A percentile compares a stretch with the other conserved stretches of the same genome.
These are phyloP conservation scores for Cecidostiba fungosa DNA, from an alignment of 2,888 invertebrate genomes.

Conservation along the genomic window DNA sequence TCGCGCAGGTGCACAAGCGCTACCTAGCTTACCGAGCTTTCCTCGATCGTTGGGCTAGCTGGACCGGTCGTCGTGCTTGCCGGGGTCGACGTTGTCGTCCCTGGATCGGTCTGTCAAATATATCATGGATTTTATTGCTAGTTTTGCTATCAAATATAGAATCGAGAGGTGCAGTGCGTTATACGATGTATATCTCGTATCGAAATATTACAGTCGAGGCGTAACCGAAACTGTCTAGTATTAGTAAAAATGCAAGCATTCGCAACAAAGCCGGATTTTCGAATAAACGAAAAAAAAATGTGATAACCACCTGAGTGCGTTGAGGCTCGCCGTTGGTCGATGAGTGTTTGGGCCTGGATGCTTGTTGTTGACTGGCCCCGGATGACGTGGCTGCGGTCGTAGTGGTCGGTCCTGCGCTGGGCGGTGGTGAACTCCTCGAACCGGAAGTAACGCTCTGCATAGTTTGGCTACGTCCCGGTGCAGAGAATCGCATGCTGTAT, in stretches of 20 bases:
- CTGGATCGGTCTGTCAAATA: not conserved
- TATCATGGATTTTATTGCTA: not conserved
- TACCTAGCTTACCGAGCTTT: slow-evolving; percentile 77
- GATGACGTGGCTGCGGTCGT: slow-evolving; percentile 65
- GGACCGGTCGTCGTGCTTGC: slow-evolving; percentile 11
- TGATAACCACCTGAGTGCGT: slow-evolving; percentile 45
- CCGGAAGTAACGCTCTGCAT: slow-evolving; percentile 81
- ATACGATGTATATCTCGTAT: too few species aligned
- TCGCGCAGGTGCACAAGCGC: slow-evolving; percentile 74
- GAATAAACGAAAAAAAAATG: too few species aligned
- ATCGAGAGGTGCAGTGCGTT: too few species aligned
- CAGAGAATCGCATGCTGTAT: slow-evolving; percentile 81
- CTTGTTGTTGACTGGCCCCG: slow-evolving; percentile 66
- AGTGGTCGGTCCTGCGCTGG: slow-evolving; percentile 65
- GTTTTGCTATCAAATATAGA: not conserved
- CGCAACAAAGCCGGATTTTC: too few species aligned
- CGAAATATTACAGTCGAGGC: too few species aligned
- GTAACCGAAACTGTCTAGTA: too few species aligned
- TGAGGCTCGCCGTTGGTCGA: slow-evolving; percentile 74
- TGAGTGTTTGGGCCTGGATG: slow-evolving; percentile 69
- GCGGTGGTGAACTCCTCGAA: slow-evolving; percentile 76
- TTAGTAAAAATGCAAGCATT: too few species aligned
- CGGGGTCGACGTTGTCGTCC: slow-evolving; percentile 6
- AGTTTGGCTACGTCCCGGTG: slow-evolving; percentile 80
- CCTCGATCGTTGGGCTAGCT: slow-evolving; percentile 75